Percentiles rank a stretch among this genome's conserved stretches.
Conservation (phyloP, 2,113 vertebrate genomes). For the Lepisosteus oculatus region DNA sequence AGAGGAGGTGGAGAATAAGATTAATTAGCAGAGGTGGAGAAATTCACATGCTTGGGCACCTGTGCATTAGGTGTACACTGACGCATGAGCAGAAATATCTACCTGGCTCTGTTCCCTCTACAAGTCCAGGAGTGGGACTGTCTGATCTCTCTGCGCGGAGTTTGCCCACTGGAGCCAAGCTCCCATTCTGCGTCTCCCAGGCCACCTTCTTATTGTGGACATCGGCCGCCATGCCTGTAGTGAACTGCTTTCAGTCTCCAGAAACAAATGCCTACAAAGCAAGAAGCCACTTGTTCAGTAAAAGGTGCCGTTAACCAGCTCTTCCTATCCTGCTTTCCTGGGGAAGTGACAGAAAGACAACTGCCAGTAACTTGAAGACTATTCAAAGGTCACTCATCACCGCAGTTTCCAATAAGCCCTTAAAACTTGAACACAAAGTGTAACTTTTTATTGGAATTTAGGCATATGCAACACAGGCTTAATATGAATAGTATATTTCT, state of each 20-base stretch:
- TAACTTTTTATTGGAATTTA: no score
- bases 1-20: no score
- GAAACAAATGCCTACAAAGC: constrained; percentile 30
- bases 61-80: no score
- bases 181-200: constrained; percentile 65
- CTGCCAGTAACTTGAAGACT: no score
- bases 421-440: no score
- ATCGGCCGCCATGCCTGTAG: constrained; percentile 74
- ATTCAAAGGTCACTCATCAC: no score
- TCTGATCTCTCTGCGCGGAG: constrained; percentile 75
- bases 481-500: no score
- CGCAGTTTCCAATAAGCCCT: no score
- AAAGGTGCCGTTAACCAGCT: no score
- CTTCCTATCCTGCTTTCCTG: no score
- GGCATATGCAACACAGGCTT: no score
- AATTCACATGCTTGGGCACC: not conserved
- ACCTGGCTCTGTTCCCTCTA: constrained; percentile 93
- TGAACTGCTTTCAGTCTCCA: constrained; percentile 1
- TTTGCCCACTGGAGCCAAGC: constrained; percentile 64
- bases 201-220: constrained; percentile 64
- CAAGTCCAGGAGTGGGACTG: constrained; percentile 86
- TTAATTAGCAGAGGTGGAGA: constrained; percentile 1
- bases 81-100: constrained; percentile 21
- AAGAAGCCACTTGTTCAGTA: not conserved
- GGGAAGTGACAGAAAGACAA: no score